phyloP scores from a whole-genome alignment of 2,113 vertebrate species.

The Hassar affinis region DNA sequence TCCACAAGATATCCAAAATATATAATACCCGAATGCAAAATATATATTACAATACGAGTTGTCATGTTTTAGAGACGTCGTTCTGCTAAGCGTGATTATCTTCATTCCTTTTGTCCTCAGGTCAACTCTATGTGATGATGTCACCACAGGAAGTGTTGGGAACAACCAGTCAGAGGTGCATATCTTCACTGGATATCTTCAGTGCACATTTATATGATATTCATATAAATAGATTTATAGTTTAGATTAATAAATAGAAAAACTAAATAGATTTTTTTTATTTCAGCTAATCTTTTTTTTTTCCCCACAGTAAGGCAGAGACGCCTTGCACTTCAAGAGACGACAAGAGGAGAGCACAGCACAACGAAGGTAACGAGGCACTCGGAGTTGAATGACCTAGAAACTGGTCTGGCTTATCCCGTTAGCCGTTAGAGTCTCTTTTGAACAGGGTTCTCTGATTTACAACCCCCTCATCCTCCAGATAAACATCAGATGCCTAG shows the following conservation, averaged over 20 bases:
- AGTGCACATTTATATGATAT: no score
- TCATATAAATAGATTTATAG: no score
- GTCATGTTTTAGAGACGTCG: no score
- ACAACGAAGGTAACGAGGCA: conserved; percentile 83
- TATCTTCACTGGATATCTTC: conserved; percentile 57
- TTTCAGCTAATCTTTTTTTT: neutral
- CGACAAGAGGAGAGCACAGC: conserved; percentile 91
- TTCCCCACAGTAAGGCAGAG: conserved; percentile 80
- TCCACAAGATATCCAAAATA: no score
- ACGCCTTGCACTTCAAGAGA: conserved; percentile 84
- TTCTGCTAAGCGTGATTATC: neutral
- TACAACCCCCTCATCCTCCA: neutral
- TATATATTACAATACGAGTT: no score
- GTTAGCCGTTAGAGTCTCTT: neutral
- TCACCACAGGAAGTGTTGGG: conserved; percentile 90
- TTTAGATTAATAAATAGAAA: no score
- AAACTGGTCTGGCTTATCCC: neutral
- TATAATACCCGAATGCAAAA: no score
- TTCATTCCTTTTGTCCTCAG: conserved; percentile 61
- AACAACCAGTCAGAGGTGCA: conserved; percentile 83
- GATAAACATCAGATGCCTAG: neutral
- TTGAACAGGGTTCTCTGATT: neutral
- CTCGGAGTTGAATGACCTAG: neutral
- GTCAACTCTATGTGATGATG: conserved; percentile 97
- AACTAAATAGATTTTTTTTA: no score